These are phyloP conservation scores for Pygoscelis antarcticus DNA, from an alignment of 2,113 vertebrate genomes.

Conservation along the genomic window DNA sequence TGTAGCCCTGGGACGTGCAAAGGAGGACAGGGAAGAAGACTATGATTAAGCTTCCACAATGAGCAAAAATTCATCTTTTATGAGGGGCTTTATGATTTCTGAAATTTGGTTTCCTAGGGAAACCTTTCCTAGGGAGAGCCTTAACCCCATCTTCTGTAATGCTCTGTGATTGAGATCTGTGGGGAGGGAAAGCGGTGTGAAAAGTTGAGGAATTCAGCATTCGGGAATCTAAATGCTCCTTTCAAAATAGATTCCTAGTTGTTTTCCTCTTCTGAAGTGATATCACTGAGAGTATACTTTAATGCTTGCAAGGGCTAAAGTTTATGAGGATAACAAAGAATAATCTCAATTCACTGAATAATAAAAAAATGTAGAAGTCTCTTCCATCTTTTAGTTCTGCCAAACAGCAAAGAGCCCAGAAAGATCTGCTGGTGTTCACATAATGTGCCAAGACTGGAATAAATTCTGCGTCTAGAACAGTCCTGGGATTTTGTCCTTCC, in stretches of 20 bases:
- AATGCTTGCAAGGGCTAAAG: accelerated
- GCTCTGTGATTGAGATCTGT: background rate
- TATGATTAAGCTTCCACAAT: background rate
- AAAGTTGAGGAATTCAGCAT: background rate
- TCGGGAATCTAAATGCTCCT: background rate
- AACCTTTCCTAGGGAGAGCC: background rate
- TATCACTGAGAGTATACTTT: background rate
- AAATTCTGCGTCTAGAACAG: background rate
- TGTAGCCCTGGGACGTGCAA: background rate
- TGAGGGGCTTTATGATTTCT: background rate
- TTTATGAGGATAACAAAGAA: background rate
- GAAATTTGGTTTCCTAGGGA: background rate
- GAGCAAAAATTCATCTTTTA: background rate
- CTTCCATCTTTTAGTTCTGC: background rate
- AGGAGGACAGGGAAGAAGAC: background rate
- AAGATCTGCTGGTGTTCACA: background rate
- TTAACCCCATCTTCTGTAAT: background rate
- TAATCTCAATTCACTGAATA: background rate
- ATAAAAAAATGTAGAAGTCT: background rate
- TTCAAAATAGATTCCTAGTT: background rate
- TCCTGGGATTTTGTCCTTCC: background rate
- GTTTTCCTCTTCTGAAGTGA: background rate
- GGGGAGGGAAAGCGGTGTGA: background rate
- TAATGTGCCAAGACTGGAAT: background rate
- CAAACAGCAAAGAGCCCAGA: background rate